Percentiles rank a stretch among this genome's conserved stretches.
Conservation (phyloP, 2,113 vertebrate species). For the Rafetus swinhoei region DNA sequence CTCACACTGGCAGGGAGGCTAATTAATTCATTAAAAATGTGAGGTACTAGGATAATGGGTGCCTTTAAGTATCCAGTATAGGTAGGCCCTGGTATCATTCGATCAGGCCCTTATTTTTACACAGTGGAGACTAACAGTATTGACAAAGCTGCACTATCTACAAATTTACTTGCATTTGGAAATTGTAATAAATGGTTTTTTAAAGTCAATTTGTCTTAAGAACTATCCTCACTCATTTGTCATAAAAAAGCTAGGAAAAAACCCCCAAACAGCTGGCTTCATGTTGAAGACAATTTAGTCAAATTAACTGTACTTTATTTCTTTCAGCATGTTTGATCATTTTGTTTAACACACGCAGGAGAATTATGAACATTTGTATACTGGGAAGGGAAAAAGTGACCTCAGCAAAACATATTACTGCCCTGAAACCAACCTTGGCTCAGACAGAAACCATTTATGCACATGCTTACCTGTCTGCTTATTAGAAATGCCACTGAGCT, state of each 20-base stretch:
- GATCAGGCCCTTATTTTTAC: not conserved
- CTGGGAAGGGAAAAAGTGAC: not conserved
- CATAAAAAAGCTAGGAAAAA: not conserved
- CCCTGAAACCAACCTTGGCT: not conserved
- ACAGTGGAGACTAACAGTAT: not conserved
- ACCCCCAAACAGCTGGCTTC: conserved; percentile 8
- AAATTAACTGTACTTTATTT: conserved; percentile 11
- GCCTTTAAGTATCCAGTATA: not conserved
- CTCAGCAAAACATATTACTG: not conserved
- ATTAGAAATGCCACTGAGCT: not conserved
- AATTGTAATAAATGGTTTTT: conserved; percentile 27
- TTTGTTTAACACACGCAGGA: not conserved
- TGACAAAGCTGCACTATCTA: not conserved
- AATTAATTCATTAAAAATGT: not conserved
- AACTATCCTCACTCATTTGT: conserved; percentile 37
- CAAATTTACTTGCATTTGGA: conserved; percentile 5
- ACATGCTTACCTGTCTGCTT: not conserved
- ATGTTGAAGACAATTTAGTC: not conserved
- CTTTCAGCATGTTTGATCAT: not conserved
- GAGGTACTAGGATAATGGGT: not conserved
- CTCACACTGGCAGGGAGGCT: not conserved
- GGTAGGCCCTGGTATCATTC: not conserved
- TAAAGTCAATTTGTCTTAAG: conserved; percentile 22
- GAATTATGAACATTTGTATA: not conserved
- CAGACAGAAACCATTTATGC: not conserved